phyloP scores from a whole-genome alignment of 2,888 invertebrate species.

The Cartodere bifasciata region DNA sequence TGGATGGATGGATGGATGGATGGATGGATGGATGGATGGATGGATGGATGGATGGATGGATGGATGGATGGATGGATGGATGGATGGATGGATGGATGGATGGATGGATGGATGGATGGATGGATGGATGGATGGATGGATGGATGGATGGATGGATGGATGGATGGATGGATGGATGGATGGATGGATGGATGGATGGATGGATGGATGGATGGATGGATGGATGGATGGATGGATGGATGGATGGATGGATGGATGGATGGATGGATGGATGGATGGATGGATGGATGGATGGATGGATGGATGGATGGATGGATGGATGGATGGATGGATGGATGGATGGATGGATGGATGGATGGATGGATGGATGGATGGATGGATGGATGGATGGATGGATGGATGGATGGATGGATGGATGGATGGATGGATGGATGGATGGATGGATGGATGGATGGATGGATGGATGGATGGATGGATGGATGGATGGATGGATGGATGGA shows the following conservation, averaged over 20 bases:
- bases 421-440: slow-evolving; percentile 8
- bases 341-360: slow-evolving; percentile 8
- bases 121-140: slow-evolving; percentile 8
- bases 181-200: slow-evolving; percentile 8
- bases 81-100: slow-evolving; percentile 8
- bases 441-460: slow-evolving; percentile 8
- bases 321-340: slow-evolving; percentile 8
- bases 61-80: slow-evolving; percentile 8
- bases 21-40: too few species aligned
- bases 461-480: slow-evolving; percentile 7
- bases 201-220: slow-evolving; percentile 8
- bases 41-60: slow-evolving; percentile 8
- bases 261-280: slow-evolving; percentile 8
- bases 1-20: too few species aligned
- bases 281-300: slow-evolving; percentile 8
- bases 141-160: slow-evolving; percentile 8
- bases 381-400: slow-evolving; percentile 8
- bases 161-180: slow-evolving; percentile 8
- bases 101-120: slow-evolving; percentile 8
- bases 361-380: slow-evolving; percentile 8
- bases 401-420: slow-evolving; percentile 8
- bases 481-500: slow-evolving; percentile 8
- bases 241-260: slow-evolving; percentile 8
- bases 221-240: slow-evolving; percentile 8
- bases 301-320: slow-evolving; percentile 8